These are phyloP conservation scores for Argyresthia albistria DNA, from an alignment of 2,888 invertebrate species.

Conservation along the genomic window DNA sequence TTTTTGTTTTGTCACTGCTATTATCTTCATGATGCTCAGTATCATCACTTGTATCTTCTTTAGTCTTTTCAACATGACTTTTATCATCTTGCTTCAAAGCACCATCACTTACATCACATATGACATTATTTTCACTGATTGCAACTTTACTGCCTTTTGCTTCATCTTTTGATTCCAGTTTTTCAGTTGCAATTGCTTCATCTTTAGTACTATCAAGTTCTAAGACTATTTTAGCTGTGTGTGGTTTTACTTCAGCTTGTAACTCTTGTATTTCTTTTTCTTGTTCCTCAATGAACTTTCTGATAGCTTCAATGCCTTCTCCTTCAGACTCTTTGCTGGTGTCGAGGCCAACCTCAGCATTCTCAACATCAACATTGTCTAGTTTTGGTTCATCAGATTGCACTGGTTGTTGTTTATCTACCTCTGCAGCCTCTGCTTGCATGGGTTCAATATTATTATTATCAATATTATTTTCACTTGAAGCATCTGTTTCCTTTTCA, in stretches of 20 bases:
- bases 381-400: too few species aligned
- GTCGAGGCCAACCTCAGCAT: conserved; percentile 12
- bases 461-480: not conserved
- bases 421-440: not conserved
- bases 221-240: conserved; percentile 8
- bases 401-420: too few species aligned
- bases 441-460: not conserved
- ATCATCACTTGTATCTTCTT: not conserved
- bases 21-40: too few species aligned
- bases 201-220: not conserved
- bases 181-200: not conserved
- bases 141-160: conserved; percentile 2
- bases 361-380: too few species aligned
- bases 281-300: conserved; percentile 47
- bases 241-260: conserved; percentile 3
- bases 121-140: not conserved
- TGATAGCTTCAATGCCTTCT: conserved; percentile 55
- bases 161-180: not conserved
- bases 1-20: too few species aligned
- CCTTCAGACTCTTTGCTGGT: conserved; percentile 32
- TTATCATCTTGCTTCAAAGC: conserved; percentile 2
- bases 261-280: conserved; percentile 31
- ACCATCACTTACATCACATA: conserved; percentile 1
- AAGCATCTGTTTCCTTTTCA: too few species aligned
- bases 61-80: conserved; percentile 6